Evolutionary conservation across 2,888 invertebrate genomes (phyloP).

Genomic region (Nomada lathburiana): DNA sequence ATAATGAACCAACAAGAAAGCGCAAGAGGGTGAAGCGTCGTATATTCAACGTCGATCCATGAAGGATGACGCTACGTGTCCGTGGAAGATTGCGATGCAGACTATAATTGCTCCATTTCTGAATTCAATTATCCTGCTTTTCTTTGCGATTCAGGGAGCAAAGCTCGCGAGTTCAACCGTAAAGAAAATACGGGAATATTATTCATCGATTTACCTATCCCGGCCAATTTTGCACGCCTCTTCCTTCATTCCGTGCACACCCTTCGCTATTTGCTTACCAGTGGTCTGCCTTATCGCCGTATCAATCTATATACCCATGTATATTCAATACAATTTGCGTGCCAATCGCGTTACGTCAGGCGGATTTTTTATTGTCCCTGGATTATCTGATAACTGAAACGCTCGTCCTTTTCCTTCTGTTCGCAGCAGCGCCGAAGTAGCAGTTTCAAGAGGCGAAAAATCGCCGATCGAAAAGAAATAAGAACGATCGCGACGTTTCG

Average conservation of each 20-base stretch:
- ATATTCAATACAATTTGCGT: constrained; percentile 48
- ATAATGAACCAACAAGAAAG: background rate
- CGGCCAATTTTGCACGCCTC: constrained; percentile 44
- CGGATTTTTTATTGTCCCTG: background rate
- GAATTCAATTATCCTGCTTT: background rate
- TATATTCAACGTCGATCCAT: background rate
- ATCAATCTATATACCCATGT: constrained; percentile 48
- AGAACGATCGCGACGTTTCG: constrained; percentile 30
- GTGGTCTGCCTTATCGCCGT: constrained; percentile 38
- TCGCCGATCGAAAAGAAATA: background rate
- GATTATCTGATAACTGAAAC: constrained; percentile 38
- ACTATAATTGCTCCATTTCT: background rate
- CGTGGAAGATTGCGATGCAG: background rate
- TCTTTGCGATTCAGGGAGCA: too few species aligned
- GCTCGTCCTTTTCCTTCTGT: constrained; percentile 15
- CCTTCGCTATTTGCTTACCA: constrained; percentile 57
- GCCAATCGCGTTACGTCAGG: constrained; percentile 58
- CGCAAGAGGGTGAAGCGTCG: background rate
- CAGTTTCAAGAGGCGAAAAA: background rate
- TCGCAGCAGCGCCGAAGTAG: background rate
- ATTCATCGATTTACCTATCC: constrained; percentile 47
- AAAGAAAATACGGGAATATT: too few species aligned
- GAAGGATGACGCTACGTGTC: background rate
- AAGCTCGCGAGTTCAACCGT: too few species aligned
- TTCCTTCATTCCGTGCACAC: constrained; percentile 52